A percentile compares a stretch with the other conserved stretches of the same genome.
These are phyloP conservation scores for Nyctibius grandis DNA, from an alignment of 2,797 vertebrate genomes.

Conservation along the genomic window DNA sequence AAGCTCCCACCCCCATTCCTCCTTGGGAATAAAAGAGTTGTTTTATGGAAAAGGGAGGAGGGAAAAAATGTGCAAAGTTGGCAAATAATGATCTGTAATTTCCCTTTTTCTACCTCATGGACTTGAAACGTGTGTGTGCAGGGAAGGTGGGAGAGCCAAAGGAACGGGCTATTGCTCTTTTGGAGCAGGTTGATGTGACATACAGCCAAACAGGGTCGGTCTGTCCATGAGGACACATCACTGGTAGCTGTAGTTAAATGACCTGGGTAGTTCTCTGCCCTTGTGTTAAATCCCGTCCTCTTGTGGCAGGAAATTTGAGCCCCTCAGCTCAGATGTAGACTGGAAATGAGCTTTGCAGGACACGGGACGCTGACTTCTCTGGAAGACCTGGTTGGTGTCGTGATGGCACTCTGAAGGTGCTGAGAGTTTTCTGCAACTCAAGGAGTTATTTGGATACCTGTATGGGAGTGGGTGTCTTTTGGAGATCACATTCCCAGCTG, in stretches of 20 bases:
- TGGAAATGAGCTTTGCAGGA: not conserved
- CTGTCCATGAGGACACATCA: not conserved
- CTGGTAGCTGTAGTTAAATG: not conserved
- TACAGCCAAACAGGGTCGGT: not conserved
- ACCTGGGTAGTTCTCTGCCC: accelerated
- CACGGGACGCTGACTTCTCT: accelerated
- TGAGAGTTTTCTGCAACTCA: not conserved
- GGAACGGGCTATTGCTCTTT: not conserved
- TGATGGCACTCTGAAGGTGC: too few species aligned
- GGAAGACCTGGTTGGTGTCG: not conserved
- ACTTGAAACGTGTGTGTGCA: not conserved
- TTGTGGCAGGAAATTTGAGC: not conserved
- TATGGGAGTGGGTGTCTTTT: accelerated
- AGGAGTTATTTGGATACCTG: not conserved
- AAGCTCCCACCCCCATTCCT: slow-evolving; percentile 55
- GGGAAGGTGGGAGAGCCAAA: not conserved
- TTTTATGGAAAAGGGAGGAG: not conserved
- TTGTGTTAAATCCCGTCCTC: not conserved
- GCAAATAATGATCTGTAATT: slow-evolving; percentile 40
- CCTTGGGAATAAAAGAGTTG: slow-evolving; percentile 77
- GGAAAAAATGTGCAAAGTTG: slow-evolving; percentile 33
- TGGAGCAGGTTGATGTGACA: not conserved
- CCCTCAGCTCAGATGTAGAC: not conserved
- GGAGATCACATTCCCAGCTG: not conserved
- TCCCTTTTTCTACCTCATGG: not conserved